phyloP scores from a whole-genome alignment of 2,797 vertebrate species.

The Acipenser ruthenus region DNA sequence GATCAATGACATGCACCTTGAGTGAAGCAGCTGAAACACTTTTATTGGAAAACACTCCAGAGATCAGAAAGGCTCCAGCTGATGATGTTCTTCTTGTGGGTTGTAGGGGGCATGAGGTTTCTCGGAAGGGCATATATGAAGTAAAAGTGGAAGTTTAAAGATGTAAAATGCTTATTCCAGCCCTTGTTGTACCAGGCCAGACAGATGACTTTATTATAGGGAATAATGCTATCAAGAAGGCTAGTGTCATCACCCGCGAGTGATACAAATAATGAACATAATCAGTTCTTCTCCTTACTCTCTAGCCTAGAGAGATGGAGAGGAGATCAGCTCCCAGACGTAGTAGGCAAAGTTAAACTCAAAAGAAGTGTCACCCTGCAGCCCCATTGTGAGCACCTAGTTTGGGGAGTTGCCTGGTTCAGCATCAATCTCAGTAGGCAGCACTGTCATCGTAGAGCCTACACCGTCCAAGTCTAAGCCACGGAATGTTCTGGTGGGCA shows the following conservation, averaged over 20 bases:
- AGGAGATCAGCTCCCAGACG: not conserved
- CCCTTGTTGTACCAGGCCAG: conserved; percentile 17
- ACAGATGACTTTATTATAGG: not conserved
- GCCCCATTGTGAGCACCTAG: conserved; percentile 5
- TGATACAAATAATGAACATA: not conserved
- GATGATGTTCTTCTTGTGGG: conserved; percentile 25
- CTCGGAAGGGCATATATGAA: conserved; percentile 22
- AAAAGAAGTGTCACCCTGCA: conserved; percentile 3
- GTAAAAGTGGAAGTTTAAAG: conserved; percentile 16
- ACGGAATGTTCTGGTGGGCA: conserved; percentile 10
- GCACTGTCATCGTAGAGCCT: not conserved
- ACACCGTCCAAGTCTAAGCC: conserved; percentile 13
- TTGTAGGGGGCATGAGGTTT: conserved; percentile 23
- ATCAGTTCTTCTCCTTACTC: conserved; percentile 9
- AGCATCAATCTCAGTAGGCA: conserved; percentile 8
- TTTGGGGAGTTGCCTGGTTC: conserved; percentile 13
- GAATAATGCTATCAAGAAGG: conserved; percentile 13
- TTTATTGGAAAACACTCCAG: not conserved
- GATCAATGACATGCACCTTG: conserved; percentile 25
- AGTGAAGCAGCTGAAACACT: conserved; percentile 14
- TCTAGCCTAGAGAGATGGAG: conserved; percentile 9
- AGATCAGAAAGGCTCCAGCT: conserved; percentile 10
- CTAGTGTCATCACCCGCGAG: not conserved
- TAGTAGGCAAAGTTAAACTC: too few species aligned
- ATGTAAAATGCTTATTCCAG: conserved; percentile 15